Base-by-base conservation (phyloP, 2,113 vertebrate species). In the Actinemys pallida region DNA sequence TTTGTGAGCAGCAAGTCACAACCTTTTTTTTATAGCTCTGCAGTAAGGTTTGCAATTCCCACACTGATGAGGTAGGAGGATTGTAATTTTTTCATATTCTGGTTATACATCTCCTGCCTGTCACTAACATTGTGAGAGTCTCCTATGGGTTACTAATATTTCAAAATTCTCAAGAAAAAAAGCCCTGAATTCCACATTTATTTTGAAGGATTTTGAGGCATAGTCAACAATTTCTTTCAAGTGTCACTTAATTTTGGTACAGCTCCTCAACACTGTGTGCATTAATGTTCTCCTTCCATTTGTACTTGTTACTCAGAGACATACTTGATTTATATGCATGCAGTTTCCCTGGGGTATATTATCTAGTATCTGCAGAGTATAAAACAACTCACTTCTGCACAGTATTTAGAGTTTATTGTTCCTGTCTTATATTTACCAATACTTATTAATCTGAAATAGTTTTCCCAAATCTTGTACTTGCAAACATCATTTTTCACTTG, bases 81-180 rank as follows among this genome's bases (percentile, higher is more conserved):
- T 0, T 78, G 29, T 3, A 90, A 3, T 85, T 83, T 84, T 90
- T 49, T 5, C 12, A 87, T 54, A 19, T 54, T 85, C 53, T 89
- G 2, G 81, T 80, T 39, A 45, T 81, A 45, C 0, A n/a, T 39
- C 59, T 27, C 5, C 16, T 31, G 10, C 20, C 17, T 62, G 10
- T 87, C 53, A n/a, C 0, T 3, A 92, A 53, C 2, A 57, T 8
- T 89, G 86, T 85, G 81, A 10, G n/a, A 86, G 9, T 54, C 1
- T 1, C 5, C 22, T 69, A 13, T 76, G 54, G 9, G 3, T 57
- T 83, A 87, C 72, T 49, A 1, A 3, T 79, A 79, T 50, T 80
- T 95, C 65, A 39, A 87, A 94, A 91, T 82, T 82, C 52, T 86
- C 11, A n/a, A 84, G 20, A 59, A 89, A 79, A 24, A 92, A n/a